These are phyloP conservation scores for Oryzias javanicus DNA, from an alignment of 2,113 vertebrate genomes.

Conservation along the genomic window DNA sequence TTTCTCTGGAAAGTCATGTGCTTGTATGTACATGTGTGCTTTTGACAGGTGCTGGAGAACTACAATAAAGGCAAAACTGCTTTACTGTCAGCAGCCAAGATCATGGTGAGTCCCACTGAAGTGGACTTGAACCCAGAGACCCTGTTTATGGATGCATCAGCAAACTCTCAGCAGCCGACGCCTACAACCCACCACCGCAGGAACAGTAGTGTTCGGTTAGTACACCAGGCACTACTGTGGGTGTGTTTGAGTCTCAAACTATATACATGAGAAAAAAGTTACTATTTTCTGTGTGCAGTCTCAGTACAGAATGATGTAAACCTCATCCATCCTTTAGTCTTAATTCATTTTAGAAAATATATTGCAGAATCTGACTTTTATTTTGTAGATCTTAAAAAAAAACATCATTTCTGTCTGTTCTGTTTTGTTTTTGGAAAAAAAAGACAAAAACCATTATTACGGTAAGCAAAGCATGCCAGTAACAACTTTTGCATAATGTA, in stretches of 20 bases:
- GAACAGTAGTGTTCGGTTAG: slow-evolving; percentile 91
- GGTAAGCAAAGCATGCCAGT: slow-evolving; percentile 69
- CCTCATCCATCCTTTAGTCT: slow-evolving; percentile 6
- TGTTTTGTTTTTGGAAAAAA: slow-evolving; percentile 38
- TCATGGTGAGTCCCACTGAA: slow-evolving; percentile 99
- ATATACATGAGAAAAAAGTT: slow-evolving; percentile 8
- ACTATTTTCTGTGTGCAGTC: slow-evolving; percentile 24
- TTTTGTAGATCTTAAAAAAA: slow-evolving; percentile 61
- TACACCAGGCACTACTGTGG: slow-evolving; percentile 41
- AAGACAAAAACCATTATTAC: slow-evolving; percentile 68
- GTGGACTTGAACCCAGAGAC: slow-evolving; percentile 95
- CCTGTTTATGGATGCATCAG: slow-evolving; percentile 85
- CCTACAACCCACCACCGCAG: slow-evolving; percentile 79
- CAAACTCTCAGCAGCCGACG: slow-evolving; percentile 69
- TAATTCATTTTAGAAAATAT: slow-evolving; percentile 32
- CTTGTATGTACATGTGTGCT: slow-evolving; percentile 46
- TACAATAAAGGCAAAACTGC: slow-evolving; percentile 99
- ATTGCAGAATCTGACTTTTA: slow-evolving; percentile 61
- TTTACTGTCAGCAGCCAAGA: slow-evolving; percentile 94
- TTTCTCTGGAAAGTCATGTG: slow-evolving; percentile 23
- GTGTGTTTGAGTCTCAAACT: slow-evolving; percentile 30
- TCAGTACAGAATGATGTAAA: slow-evolving; percentile 9
- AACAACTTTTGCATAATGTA: slow-evolving; percentile 63
- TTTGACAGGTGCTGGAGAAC: slow-evolving; percentile 91
- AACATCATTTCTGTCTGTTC: slow-evolving; percentile 60